Conservation (phyloP, 1,140 invertebrate genomes). For the Diabrotica undecimpunctata region DNA sequence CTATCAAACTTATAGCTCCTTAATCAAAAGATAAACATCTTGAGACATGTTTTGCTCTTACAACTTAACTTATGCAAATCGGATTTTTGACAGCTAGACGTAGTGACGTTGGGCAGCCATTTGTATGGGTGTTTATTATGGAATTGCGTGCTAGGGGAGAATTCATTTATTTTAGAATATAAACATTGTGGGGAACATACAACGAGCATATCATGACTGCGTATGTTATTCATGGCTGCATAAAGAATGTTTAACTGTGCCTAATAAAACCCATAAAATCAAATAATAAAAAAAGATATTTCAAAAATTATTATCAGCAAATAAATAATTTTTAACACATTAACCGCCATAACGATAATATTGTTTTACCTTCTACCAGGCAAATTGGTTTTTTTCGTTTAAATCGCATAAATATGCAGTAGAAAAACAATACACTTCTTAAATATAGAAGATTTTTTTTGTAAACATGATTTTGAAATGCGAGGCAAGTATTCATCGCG, state of each 20-base stretch:
- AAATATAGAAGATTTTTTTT: no score
- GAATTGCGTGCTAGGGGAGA: constrained; percentile 7
- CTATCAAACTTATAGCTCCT: constrained; percentile 9
- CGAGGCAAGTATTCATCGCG: no score
- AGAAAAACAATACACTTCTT: no score
- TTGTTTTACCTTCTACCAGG: no score
- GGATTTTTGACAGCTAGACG: constrained; percentile 19
- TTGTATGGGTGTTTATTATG: constrained; percentile 16
- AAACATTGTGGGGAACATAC: neutral
- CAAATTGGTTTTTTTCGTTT: no score
- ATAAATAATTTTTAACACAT: no score
- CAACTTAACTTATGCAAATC: constrained; percentile 23
- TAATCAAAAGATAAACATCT: constrained; percentile 11
- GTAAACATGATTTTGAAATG: no score
- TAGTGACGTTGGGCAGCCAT: constrained; percentile 18
- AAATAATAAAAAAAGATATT: no score
- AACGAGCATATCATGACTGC: neutral
- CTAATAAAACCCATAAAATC: no score
- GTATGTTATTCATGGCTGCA: neutral
- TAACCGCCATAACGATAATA: no score
- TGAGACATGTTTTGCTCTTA: constrained; percentile 15
- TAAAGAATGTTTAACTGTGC: neutral
- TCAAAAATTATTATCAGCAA: no score
- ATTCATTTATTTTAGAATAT: constrained; percentile 11
- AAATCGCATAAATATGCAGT: no score